Conservation (phyloP, 2,113 vertebrate species). For the Brevimyrus niger region DNA sequence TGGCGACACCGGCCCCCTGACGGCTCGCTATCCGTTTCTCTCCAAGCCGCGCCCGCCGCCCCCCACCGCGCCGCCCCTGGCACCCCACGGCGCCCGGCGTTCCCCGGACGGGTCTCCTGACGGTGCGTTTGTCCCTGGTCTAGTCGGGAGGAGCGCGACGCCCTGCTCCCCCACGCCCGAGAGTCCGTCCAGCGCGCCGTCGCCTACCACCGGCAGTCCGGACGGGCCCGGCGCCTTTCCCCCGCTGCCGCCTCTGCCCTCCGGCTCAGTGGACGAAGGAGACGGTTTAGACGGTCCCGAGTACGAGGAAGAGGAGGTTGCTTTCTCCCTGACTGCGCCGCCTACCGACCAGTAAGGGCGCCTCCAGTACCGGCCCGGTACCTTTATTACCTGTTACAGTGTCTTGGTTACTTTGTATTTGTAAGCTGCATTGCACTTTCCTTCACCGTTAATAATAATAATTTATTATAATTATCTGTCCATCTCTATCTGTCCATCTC, state of each 20-base stretch:
- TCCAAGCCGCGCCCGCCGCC: slow-evolving; percentile 46
- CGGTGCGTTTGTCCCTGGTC: slow-evolving; percentile 46
- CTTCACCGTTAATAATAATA: background rate
- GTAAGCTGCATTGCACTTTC: background rate
- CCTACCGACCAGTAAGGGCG: slow-evolving; percentile 89
- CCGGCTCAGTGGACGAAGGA: slow-evolving; percentile 78
- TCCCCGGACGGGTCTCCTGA: slow-evolving; percentile 51
- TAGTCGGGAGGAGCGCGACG: slow-evolving; percentile 49
- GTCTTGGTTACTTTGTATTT: background rate
- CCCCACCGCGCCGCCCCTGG: slow-evolving; percentile 35
- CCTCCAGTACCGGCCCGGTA: background rate
- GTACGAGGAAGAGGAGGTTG: slow-evolving; percentile 92
- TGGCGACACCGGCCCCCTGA: slow-evolving; percentile 70
- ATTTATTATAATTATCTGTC: background rate
- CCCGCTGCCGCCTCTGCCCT: slow-evolving; percentile 59
- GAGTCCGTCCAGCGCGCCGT: slow-evolving; percentile 52
- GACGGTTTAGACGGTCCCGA: slow-evolving; percentile 88
- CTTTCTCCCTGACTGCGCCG: slow-evolving; percentile 85
- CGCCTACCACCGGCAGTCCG: slow-evolving; percentile 56
- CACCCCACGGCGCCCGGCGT: slow-evolving; percentile 36
- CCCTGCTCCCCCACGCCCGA: slow-evolving; percentile 56
- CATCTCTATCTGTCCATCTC: background rate
- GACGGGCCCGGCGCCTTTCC: slow-evolving; percentile 60
- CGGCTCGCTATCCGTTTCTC: slow-evolving; percentile 57
- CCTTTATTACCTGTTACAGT: background rate